Evolutionary conservation across 2,888 invertebrate genomes (phyloP), one percentile per base, ranked within the genome.

Genomic region (Lapara coniferarum): DNA sequence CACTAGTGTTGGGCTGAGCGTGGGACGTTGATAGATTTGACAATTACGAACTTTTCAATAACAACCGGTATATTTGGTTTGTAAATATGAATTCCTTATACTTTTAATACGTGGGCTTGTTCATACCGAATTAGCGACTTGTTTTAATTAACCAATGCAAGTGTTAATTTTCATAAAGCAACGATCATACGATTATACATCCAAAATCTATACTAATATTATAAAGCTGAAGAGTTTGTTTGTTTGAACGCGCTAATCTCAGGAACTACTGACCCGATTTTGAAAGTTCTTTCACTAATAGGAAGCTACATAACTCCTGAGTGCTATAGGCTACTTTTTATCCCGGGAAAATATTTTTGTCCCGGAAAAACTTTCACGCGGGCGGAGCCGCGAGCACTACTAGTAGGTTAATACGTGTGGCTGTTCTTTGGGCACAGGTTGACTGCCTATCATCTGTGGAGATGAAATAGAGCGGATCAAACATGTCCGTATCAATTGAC

Each of bases 21-120:
- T 63, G 63, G 63, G 63, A 49, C 63, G 63, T 16, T 49, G 13
- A 63, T 19, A 19, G 19, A 46, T 63, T 63, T 25, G 49, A 46
- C 49, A 63, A 63, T 63, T 49, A 63, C 49, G 7, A 49, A 49
- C 46, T 63, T 63, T 63, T 63, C 16, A 19, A 7, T 19, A 13
- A 63, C 19, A 63, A 63, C 63, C 46, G 63, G 63, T 63, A 63
- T 59, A 46, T 63, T 46, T 49, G 46, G 46, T 63, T 63, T 63
- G 19, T 49, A 46, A 63, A 49, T 49, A 63, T 8, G 16, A 63
- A 49, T 49, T 16, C 49, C 7, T 63, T 63, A 63, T 25, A 13
- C 10, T 63, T 63, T 63, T 63, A 10, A 49, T 49, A 49, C 10
- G 19, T 55, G 19, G 55, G 10, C 14, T 53, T 53, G n/a, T 1